phyloP scores from a whole-genome alignment of 2,888 invertebrate genomes.

The Drosophila buzzatii region DNA sequence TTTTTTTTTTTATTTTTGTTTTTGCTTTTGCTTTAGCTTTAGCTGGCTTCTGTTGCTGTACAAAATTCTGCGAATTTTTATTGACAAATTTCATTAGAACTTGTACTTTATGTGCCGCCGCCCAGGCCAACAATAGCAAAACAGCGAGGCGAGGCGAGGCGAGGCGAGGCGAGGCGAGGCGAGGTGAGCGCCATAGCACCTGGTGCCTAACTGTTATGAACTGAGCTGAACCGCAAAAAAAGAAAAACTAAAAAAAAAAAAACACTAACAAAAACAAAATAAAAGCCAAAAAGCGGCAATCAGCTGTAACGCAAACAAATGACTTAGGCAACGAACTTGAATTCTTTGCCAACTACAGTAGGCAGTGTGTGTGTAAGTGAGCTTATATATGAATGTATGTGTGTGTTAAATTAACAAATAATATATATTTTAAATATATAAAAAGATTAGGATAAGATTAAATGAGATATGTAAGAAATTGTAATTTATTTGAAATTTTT shows the following conservation, averaged over 20 bases:
- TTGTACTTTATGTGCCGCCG: constrained; percentile 55
- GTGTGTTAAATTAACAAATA: not conserved
- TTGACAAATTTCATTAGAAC: constrained; percentile 81
- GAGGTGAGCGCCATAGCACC: not conserved
- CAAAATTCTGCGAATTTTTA: constrained; percentile 75
- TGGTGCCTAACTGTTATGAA: constrained; percentile 70
- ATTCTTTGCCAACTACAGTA: constrained; percentile 16
- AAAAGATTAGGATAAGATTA: no score
- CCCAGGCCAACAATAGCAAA: constrained; percentile 11
- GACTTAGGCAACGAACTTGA: constrained; percentile 79
- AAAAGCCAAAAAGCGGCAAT: constrained; percentile 44
- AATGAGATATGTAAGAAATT: not conserved
- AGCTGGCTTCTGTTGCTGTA: constrained; percentile 50
- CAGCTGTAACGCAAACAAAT: constrained; percentile 65
- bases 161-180: not conserved
- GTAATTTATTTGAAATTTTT: not conserved
- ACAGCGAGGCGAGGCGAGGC: not conserved
- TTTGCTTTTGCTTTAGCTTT: constrained; percentile 11
- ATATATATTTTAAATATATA: not conserved
- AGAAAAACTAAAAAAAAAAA: constrained; percentile 29
- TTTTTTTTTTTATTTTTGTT: not conserved
- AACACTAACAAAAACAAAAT: constrained; percentile 30
- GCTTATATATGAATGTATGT: not conserved
- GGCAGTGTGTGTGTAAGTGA: not conserved
- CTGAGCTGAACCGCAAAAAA: constrained; percentile 62